Evolutionary conservation across 2,888 invertebrate species (phyloP).

Genomic region (Amblyjoppa fuscipennis): DNA sequence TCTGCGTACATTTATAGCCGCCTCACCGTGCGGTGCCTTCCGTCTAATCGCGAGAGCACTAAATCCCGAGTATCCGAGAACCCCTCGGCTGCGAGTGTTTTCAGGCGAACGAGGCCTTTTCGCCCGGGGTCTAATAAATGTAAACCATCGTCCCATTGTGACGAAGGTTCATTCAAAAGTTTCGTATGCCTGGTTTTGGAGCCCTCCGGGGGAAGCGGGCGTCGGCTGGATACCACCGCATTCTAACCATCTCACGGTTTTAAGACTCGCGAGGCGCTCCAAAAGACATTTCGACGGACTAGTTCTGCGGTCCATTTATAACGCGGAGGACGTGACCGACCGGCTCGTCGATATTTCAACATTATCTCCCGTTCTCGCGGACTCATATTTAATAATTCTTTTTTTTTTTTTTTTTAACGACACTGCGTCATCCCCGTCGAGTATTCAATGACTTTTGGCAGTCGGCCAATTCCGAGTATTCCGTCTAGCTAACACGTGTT

Average conservation of each 20-base stretch:
- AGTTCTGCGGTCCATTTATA: slow-evolving; percentile 35
- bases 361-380: slow-evolving; percentile 39
- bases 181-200: slow-evolving; percentile 69
- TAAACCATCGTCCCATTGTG: slow-evolving; percentile 79
- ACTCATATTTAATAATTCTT: slow-evolving; percentile 27
- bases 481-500: slow-evolving; percentile 1
- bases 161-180: slow-evolving; percentile 79
- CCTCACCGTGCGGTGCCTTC: slow-evolving; percentile 5
- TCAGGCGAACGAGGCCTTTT: slow-evolving; percentile 57
- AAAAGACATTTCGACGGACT: slow-evolving; percentile 28
- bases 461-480: slow-evolving; percentile 13
- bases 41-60: slow-evolving; percentile 56
- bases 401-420: slow-evolving; percentile 17
- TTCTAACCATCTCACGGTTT: slow-evolving; percentile 61
- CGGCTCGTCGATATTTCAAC: slow-evolving; percentile 52
- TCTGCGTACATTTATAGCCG: slow-evolving; percentile 21
- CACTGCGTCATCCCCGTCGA: slow-evolving; percentile 26
- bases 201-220: slow-evolving; percentile 43
- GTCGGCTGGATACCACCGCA: slow-evolving; percentile 65
- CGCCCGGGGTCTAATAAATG: slow-evolving; percentile 80
- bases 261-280: neutral
- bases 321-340: slow-evolving; percentile 12
- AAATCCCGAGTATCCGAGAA: slow-evolving; percentile 49
- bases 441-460: slow-evolving; percentile 49
- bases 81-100: slow-evolving; percentile 41